Evolutionary conservation across 2,888 invertebrate genomes (phyloP).

Genomic region (Heteromurus nitidus): DNA sequence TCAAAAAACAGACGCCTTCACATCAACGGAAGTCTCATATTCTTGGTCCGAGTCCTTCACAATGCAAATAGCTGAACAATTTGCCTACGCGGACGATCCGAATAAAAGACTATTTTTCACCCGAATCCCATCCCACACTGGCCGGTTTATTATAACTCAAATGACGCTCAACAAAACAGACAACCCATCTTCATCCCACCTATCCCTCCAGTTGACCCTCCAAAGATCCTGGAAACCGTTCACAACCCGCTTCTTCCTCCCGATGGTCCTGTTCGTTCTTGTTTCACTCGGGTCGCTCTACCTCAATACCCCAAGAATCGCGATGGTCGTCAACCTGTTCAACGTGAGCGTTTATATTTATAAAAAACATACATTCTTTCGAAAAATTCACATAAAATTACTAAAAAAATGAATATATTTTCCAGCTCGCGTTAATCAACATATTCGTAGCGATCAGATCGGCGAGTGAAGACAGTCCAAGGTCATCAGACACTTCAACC

Average conservation of each 20-base stretch:
- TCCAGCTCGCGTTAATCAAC: slow-evolving; percentile 54
- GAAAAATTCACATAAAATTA: background rate
- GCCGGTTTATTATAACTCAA: slow-evolving; percentile 20
- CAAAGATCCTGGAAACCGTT: slow-evolving; percentile 55
- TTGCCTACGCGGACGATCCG: background rate
- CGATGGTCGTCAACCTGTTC: slow-evolving; percentile 46
- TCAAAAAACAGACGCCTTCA: slow-evolving; percentile 29
- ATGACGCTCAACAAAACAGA: background rate
- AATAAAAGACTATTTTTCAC: too few species aligned
- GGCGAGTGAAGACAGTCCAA: slow-evolving; percentile 31
- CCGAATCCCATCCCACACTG: background rate
- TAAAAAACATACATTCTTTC: background rate
- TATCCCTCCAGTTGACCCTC: slow-evolving; percentile 17
- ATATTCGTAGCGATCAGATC: slow-evolving; percentile 47
- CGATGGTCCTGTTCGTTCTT: slow-evolving; percentile 46
- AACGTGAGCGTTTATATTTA: slow-evolving; percentile 27
- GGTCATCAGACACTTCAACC: slow-evolving; percentile 19
- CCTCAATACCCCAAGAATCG: slow-evolving; percentile 2
- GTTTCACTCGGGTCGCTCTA: slow-evolving; percentile 46
- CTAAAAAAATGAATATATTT: background rate
- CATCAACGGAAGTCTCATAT: background rate
- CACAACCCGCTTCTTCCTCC: slow-evolving; percentile 41
- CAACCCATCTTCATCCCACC: slow-evolving; percentile 3
- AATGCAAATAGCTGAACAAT: background rate
- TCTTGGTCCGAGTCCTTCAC: slow-evolving; percentile 35